Evolutionary conservation across 2,888 invertebrate species (phyloP), one percentile per base, ranked within the genome.

Genomic region (Geophilus truncorum): DNA sequence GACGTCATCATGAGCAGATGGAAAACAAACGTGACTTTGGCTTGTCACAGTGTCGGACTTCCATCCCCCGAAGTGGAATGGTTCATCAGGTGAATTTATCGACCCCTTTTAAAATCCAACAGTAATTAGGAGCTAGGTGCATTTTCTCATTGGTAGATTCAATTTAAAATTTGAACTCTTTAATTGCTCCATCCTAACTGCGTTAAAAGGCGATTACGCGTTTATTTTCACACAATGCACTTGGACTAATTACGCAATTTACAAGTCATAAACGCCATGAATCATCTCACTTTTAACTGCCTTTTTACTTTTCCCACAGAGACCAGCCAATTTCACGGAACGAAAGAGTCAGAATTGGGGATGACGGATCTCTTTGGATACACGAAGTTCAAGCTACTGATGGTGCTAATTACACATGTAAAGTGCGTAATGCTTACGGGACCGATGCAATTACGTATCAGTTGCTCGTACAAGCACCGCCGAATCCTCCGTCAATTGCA

Each of bases 341-440:
- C 80, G 95, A 96, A 84, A 91, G 94, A 83, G 91, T 95, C 83
- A 90, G 94, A 23, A 92, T 95, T 84, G 88, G 95, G 84, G 93
- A 94, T n/a, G 96, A 97, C 87, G 97, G 97, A 28, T 94, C 96
- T 0, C 89, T 97, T 15, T 91, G 94, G 85, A 94, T 97, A 82
- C 93, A 94, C 81, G 94, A 95, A 83, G 95, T 96, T 0, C 93
- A 93, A 77, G 91, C 96, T 34, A 92, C 92, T 82, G 97, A 97
- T 88, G 95, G 95, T 80, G 96, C 96, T 80, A 96, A 97, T 87
- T 97, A 97, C 87, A 93, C 95, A 0, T 97, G 97, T 88, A 92
- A 93, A 84, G 96, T 96, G 21, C 94, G 95, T 86, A 97, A 97
- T 88, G 92, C 93, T 25, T 95, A 95, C 87, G 97, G 97, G 78